Evolutionary conservation across 2,888 invertebrate genomes (phyloP), one percentile per base, ranked within the genome.

Genomic region (Colostygia pectinataria): DNA sequence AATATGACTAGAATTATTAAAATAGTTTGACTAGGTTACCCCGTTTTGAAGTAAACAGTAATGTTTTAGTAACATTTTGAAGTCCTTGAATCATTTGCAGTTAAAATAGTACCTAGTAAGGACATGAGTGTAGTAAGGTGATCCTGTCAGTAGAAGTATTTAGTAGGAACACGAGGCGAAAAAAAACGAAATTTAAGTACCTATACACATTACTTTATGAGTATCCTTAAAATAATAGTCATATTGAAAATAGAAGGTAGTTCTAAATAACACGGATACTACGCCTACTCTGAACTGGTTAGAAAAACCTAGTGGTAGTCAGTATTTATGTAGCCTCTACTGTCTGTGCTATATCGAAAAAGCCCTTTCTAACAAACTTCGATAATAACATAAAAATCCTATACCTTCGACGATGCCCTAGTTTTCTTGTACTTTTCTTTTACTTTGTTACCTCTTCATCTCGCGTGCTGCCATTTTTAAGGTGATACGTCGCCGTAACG

Each of bases 401-500:
- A 18, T 24, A 25, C 15, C 7, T 15, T 9, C 33, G 4, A 33
- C 33, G 7, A 23, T 33, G 23, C 12, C 44, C 18, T 13, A 32
- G 27, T 32, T 37, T 32, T 27, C 33, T n/a, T 10, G 15, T 44
- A 50, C 39, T 44, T 50, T 50, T 40, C 34, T 45, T n/a, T 14
- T 34, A 45, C 41, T 37, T 51, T 37, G 51, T 45, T 51, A 45
- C 40, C 27, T 51, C 36, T 45, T 44, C 38, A 52, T 46, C 41
- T 49, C 38, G 33, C 14, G 44, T 36, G 34, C 27, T 12, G 28
- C 44, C 47, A 47, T 53, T 50, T 38, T 54, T 40, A 39, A 39
- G 39, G 47, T 38, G 55, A 54, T 55, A 54, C 55, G 52, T 53
- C 42, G 48, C 36, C 40, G 34, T 56, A 56, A 61, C 59, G 61